phyloP scores from a whole-genome alignment of 2,113 vertebrate species.

The Helogale parvula region DNA sequence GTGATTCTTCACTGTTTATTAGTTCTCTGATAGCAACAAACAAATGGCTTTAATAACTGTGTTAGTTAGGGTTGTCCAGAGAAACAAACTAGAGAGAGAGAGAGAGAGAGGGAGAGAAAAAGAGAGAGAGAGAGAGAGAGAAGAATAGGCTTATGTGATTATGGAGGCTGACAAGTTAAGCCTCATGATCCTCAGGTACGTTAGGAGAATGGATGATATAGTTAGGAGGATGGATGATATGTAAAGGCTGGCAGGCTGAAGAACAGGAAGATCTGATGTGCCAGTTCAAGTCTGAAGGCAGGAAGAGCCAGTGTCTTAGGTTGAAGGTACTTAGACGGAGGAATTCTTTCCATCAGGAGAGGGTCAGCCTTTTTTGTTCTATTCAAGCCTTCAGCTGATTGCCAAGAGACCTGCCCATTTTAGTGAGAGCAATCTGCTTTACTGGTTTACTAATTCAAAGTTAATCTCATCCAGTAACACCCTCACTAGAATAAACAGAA shows the following conservation, averaged over 20 bases:
- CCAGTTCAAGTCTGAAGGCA: neutral
- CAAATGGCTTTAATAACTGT: neutral
- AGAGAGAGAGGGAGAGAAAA: no score
- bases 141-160: neutral
- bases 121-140: neutral
- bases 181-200: neutral
- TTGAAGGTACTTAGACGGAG: neutral
- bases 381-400: no score
- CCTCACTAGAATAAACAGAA: neutral
- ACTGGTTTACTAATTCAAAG: neutral
- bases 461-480: neutral
- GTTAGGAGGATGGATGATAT: no score
- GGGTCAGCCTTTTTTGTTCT: neutral
- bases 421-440: neutral
- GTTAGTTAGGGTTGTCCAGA: neutral
- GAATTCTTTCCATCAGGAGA: neutral
- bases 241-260: neutral
- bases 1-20: neutral
- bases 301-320: neutral
- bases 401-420: no score
- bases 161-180: neutral
- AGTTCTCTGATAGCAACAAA: neutral
- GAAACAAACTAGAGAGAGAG: neutral
- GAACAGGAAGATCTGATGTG: neutral
- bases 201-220: no score